phyloP scores from a whole-genome alignment of 2,888 invertebrate genomes.

The Keiferia lycopersicella region DNA sequence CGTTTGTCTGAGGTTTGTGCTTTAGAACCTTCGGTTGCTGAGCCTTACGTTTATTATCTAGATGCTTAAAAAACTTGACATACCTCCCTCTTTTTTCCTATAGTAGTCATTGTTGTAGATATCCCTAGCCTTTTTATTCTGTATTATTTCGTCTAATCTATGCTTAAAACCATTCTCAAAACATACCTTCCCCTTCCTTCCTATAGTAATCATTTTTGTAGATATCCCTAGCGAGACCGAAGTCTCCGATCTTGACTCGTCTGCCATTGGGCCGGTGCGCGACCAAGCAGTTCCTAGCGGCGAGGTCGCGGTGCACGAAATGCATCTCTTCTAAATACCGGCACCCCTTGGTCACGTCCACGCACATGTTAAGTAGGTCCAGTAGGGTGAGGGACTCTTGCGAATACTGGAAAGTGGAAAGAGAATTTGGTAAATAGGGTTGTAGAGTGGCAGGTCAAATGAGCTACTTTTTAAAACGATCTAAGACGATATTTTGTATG shows the following conservation, averaged over 20 bases:
- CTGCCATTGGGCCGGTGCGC: slow-evolving; percentile 85
- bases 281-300: slow-evolving; percentile 97
- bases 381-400: slow-evolving; percentile 86
- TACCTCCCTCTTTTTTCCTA: too few species aligned
- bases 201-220: slow-evolving; percentile 99
- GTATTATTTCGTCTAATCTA: too few species aligned
- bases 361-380: slow-evolving; percentile 95
- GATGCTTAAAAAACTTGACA: too few species aligned
- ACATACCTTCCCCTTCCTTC: slow-evolving; percentile 90
- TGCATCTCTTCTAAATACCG: slow-evolving; percentile 98
- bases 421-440: background rate
- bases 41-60: too few species aligned
- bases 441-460: too few species aligned
- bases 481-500: too few species aligned
- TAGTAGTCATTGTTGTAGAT: too few species aligned
- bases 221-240: slow-evolving; percentile 97
- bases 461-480: too few species aligned
- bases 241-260: slow-evolving; percentile 98
- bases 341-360: slow-evolving; percentile 97
- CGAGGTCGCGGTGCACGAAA: slow-evolving; percentile 98
- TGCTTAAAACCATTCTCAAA: background rate
- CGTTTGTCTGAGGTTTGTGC: too few species aligned
- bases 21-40: too few species aligned
- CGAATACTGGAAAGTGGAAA: slow-evolving; percentile 68
- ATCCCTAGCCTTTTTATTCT: too few species aligned